phyloP scores from a whole-genome alignment of 2,797 vertebrate genomes.

The Melanotaenia maccullochi region DNA sequence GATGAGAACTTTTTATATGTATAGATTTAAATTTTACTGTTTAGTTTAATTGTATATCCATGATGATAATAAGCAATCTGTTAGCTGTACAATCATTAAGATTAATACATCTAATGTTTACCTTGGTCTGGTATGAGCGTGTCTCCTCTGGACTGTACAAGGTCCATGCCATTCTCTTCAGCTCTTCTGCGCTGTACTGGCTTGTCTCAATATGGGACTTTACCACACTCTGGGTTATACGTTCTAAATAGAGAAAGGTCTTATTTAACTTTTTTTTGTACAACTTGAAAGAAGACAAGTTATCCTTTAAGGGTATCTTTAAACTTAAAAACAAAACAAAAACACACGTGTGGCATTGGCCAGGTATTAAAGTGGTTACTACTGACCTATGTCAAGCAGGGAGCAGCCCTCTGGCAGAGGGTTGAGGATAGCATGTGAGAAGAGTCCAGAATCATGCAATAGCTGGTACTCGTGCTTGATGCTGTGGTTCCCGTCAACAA shows the following conservation, averaged over 20 bases:
- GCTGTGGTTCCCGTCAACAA: slow-evolving; percentile 80
- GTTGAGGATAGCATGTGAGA: slow-evolving; percentile 77
- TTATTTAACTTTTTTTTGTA: not conserved
- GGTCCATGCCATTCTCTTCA: slow-evolving; percentile 88
- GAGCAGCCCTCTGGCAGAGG: slow-evolving; percentile 81
- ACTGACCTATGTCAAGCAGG: slow-evolving; percentile 87
- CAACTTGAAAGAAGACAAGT: not conserved
- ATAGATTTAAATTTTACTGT: not conserved
- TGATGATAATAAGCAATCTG: not conserved
- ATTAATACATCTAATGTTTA: slow-evolving; percentile 47
- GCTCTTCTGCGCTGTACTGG: slow-evolving; percentile 90
- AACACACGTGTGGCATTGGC: not conserved
- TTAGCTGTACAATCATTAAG: not conserved
- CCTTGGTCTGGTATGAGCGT: slow-evolving; percentile 87
- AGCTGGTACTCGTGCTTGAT: slow-evolving; percentile 91
- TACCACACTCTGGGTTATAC: slow-evolving; percentile 89
- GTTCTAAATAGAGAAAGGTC: slow-evolving; percentile 76
- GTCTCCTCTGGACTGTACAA: slow-evolving; percentile 88
- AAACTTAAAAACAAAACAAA: not conserved
- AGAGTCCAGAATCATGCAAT: slow-evolving; percentile 85
- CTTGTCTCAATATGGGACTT: slow-evolving; percentile 92
- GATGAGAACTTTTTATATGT: not conserved
- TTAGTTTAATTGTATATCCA: not conserved
- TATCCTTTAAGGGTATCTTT: not conserved
- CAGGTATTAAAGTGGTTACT: slow-evolving; percentile 25